Evolutionary conservation across 2,797 vertebrate genomes (phyloP).

Genomic region (Heteromormyrus szaboi): DNA sequence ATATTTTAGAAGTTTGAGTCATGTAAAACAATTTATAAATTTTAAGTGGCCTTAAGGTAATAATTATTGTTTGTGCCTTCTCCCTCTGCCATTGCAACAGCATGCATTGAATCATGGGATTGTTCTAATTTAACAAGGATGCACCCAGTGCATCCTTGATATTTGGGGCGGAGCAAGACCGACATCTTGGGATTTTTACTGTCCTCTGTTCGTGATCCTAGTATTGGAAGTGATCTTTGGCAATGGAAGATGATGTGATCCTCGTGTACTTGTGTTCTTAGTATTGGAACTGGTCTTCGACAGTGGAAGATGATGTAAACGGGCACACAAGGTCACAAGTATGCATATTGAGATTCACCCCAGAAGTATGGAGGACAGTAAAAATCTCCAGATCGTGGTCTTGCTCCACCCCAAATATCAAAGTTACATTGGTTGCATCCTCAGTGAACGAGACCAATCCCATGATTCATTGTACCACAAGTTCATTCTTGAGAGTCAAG

Average conservation of each 20-base stretch:
- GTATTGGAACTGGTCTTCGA: not conserved
- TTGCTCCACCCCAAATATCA: not conserved
- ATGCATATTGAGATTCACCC: not conserved
- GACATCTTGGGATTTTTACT: not conserved
- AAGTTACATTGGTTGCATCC: not conserved
- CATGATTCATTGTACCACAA: not conserved
- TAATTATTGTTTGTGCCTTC: not conserved
- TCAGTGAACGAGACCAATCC: not conserved
- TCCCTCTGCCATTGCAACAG: not conserved
- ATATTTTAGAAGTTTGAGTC: too few species aligned
- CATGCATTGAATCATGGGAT: not conserved
- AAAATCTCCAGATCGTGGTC: not conserved
- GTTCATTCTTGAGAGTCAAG: not conserved
- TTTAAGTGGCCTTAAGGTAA: not conserved
- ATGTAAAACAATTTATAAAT: too few species aligned
- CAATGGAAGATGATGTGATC: not conserved
- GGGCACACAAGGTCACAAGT: not conserved
- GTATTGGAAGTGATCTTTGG: not conserved
- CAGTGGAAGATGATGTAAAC: not conserved
- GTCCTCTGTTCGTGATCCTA: not conserved
- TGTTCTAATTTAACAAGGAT: not conserved
- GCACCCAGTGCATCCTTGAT: not conserved
- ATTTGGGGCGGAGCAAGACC: not conserved
- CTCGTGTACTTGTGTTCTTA: not conserved
- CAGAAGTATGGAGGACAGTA: not conserved